These are phyloP conservation scores for Mechanitis mazaeus DNA, from an alignment of 2,888 invertebrate species.

Conservation along the genomic window DNA sequence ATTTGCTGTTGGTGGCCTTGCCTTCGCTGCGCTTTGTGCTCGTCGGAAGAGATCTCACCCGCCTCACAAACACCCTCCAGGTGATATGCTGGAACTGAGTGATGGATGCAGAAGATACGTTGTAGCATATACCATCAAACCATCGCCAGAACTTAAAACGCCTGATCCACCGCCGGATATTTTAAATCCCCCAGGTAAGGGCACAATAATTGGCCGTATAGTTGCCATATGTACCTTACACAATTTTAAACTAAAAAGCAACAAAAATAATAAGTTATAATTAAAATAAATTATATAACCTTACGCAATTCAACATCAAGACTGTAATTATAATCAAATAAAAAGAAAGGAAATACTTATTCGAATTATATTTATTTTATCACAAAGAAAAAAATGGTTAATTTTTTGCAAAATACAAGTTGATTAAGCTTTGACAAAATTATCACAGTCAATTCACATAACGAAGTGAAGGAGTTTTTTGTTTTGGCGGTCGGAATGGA, in stretches of 20 bases:
- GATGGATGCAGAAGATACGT: conserved; percentile 90
- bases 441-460: conserved; percentile 20
- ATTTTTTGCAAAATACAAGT: conserved; percentile 9
- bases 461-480: conserved; percentile 22
- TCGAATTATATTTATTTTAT: background rate
- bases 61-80: conserved; percentile 64
- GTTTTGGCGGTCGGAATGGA: conserved; percentile 20
- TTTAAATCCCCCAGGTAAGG: conserved; percentile 82
- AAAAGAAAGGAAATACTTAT: conserved; percentile 1
- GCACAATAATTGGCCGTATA: no score
- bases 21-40: conserved; percentile 54
- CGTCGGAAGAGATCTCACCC: conserved; percentile 54
- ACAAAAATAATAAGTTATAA: background rate
- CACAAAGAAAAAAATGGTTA: background rate
- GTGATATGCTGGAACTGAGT: conserved; percentile 79
- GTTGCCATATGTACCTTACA: background rate
- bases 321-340: background rate
- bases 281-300: background rate
- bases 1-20: conserved; percentile 56
- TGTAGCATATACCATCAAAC: conserved; percentile 89
- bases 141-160: conserved; percentile 74
- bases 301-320: background rate
- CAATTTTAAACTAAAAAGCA: background rate
- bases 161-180: conserved; percentile 86
- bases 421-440: conserved; percentile 21